Conservation (phyloP, 1,140 invertebrate species). For the Ericerus pela region DNA sequence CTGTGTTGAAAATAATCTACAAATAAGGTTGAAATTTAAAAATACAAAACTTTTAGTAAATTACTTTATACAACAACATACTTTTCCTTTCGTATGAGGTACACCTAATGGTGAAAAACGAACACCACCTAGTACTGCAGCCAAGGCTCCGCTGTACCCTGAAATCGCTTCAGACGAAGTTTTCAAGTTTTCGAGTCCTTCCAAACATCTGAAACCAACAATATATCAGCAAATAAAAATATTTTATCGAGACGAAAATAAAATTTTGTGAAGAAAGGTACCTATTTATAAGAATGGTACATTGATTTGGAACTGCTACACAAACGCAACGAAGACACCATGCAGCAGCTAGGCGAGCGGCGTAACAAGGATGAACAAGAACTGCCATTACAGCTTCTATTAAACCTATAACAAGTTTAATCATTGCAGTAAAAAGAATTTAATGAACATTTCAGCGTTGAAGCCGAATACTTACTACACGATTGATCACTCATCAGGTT, state of each 20-base stretch:
- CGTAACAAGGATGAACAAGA: conserved; percentile 80
- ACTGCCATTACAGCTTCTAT: conserved; percentile 57
- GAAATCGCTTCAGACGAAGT: conserved; percentile 84
- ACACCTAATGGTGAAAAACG: conserved; percentile 82
- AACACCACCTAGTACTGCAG: conserved; percentile 83
- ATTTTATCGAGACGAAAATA: not conserved
- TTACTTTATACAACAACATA: conserved; percentile 31
- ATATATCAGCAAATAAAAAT: conserved; percentile 17
- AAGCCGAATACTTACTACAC: conserved; percentile 40
- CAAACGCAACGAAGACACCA: conserved; percentile 88
- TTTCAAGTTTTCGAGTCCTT: conserved; percentile 72
- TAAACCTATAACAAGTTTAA: conserved; percentile 23
- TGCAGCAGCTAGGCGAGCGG: conserved; percentile 78
- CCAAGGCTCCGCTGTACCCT: conserved; percentile 85
- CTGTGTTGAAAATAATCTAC: conserved; percentile 83
- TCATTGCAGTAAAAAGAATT: not conserved
- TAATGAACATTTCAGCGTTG: not conserved
- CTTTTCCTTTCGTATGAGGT: conserved; percentile 89
- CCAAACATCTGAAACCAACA: conserved; percentile 55
- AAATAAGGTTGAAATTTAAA: conserved; percentile 17
- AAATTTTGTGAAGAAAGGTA: conserved; percentile 12
- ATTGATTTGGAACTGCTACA: conserved; percentile 80
- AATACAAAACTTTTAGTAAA: not conserved
- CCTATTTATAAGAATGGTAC: conserved; percentile 81
- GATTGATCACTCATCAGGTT: conserved; percentile 75